Evolutionary conservation across 2,888 invertebrate genomes (phyloP).

Genomic region (Nephrotoma appendiculata): DNA sequence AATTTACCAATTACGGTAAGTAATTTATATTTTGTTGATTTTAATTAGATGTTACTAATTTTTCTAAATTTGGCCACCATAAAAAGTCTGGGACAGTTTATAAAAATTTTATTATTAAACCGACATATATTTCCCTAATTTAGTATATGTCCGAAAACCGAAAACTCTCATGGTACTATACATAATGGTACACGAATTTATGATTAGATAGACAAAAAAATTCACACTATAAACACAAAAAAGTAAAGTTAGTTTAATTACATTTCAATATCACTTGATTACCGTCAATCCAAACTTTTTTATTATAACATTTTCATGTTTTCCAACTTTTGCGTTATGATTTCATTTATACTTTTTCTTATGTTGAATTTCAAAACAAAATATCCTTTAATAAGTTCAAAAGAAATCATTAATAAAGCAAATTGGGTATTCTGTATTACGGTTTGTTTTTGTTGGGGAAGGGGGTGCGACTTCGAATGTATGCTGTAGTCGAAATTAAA

Average conservation of each 20-base stretch:
- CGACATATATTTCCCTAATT: too few species aligned
- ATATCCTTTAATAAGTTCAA: background rate
- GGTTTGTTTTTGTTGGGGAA: too few species aligned
- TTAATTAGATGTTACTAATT: background rate
- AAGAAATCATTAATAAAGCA: background rate
- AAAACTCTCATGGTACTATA: too few species aligned
- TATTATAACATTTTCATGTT: background rate
- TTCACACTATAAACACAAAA: background rate
- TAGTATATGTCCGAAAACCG: too few species aligned
- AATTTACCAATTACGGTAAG: conserved; percentile 51
- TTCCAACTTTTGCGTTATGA: background rate
- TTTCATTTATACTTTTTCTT: background rate
- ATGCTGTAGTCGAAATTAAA: too few species aligned
- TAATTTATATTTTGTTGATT: conserved; percentile 12
- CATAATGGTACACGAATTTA: too few species aligned
- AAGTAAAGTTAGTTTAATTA: background rate
- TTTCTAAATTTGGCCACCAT: too few species aligned
- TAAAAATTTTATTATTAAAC: too few species aligned
- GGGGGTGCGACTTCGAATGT: too few species aligned
- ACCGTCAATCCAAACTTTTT: background rate
- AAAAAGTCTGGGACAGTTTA: too few species aligned
- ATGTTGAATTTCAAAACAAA: background rate
- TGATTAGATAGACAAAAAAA: background rate
- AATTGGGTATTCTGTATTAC: too few species aligned
- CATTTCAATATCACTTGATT: background rate